Percentiles rank a stretch among this genome's conserved stretches.
These are phyloP conservation scores for Aphelenchoides fujianensis DNA, from an alignment of 1,140 invertebrate genomes.

Conservation along the genomic window DNA sequence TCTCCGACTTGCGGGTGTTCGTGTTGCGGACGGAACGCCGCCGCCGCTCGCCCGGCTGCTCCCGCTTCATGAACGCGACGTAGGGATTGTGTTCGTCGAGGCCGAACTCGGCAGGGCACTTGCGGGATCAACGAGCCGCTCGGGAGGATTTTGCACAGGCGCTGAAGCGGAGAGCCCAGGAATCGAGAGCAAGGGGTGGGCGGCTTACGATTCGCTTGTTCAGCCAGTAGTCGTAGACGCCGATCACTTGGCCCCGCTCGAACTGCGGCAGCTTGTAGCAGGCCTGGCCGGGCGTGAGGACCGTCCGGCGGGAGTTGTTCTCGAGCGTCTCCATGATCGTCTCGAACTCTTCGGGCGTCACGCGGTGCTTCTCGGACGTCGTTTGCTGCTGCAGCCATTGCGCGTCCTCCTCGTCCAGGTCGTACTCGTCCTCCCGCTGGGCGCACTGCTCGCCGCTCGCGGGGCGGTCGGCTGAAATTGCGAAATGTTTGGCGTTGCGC, in stretches of 20 bases:
- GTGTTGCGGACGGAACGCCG: neutral
- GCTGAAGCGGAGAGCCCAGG: neutral
- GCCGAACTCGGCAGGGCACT: neutral
- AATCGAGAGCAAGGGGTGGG: neutral
- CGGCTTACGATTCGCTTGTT: slow-evolving; percentile 16
- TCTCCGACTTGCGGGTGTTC: neutral
- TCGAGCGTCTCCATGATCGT: neutral
- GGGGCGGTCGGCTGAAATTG: no score
- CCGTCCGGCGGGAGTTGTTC: slow-evolving; percentile 5
- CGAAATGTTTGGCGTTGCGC: neutral
- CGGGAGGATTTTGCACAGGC: slow-evolving; percentile 3
- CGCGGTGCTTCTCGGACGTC: neutral
- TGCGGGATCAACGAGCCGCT: slow-evolving; percentile 10
- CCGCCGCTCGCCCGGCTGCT: neutral
- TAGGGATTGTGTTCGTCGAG: slow-evolving; percentile 13
- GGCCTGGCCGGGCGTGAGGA: neutral
- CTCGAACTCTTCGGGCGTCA: slow-evolving; percentile 8
- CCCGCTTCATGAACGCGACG: slow-evolving; percentile 15
- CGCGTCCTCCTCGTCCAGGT: slow-evolving; percentile 15
- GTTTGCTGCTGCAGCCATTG: neutral
- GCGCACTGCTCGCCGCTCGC: no score
- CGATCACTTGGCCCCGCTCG: neutral
- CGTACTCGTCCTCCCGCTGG: slow-evolving; percentile 3
- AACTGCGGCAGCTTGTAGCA: neutral
- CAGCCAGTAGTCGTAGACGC: slow-evolving; percentile 19